Base-by-base conservation (phyloP, 2,113 vertebrate species). In the Colius striatus region DNA sequence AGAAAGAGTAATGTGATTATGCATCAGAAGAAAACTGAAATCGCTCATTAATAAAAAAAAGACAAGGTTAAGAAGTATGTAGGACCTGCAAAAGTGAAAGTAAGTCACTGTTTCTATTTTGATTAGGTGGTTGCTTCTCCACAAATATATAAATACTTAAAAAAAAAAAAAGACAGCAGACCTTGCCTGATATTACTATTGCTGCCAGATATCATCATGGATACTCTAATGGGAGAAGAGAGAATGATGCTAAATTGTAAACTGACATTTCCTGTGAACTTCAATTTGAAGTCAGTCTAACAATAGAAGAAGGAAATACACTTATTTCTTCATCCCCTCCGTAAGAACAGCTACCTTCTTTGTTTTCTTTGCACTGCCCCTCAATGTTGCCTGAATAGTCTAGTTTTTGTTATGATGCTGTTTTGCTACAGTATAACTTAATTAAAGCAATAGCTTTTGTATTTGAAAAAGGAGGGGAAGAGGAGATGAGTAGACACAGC, bases 21-120 rank as follows among this genome's bases (percentile, higher is more conserved):
- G 5, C 48, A 72, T 78, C 29, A 96, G 81, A 97, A 81, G 23
- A 85, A 93, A 87, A 92, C 9, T 16, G 34, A 79, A 95, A 66
- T 61, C 9, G 36, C 60, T 95, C 1, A 0, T 51, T 76, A 48
- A 83, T 53, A 57, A 32, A 67, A 90, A 82, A 82, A 54, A 55
- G 50, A 65, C 23, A 60, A 13, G 8, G 16, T 58, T 30, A 86
- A 48, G 45, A 80, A 62, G 3, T 15, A 65, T 17, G 26, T 48
- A 29, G 22, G 51, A 55, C 57, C 9, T 48, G 30, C 16, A 89
- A 96, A 96, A 53, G 51, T 74, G 54, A 76, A 77, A 88, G 34
- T 58, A 95, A 90, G 45, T 14, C 29, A 61, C 32, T 26, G 67
- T 92, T 82, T 50, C 47, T 88, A 19, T 53, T 85, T 87, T 43